phyloP scores from a whole-genome alignment of 2,113 vertebrate genomes.

The Bubo bubo region DNA sequence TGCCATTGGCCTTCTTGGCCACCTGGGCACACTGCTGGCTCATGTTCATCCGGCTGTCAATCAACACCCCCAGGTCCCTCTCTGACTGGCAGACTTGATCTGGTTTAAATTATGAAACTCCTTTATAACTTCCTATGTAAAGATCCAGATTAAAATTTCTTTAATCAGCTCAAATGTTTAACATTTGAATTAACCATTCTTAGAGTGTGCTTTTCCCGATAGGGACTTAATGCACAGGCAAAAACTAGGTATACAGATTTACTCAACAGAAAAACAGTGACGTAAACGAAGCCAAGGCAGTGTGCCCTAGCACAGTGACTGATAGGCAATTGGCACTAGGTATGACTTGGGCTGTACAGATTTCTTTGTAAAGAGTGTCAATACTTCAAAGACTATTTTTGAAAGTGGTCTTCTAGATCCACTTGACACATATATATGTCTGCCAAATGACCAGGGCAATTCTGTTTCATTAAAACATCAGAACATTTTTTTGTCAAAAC shows the following conservation, averaged over 20 bases:
- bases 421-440: neutral
- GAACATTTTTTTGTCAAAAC: neutral
- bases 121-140: slow-evolving; percentile 8
- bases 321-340: neutral
- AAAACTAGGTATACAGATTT: neutral
- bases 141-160: slow-evolving; percentile 24
- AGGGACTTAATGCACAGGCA: neutral
- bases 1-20: too few relatives aligned
- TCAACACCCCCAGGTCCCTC: too few relatives aligned
- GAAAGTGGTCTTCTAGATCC: neutral
- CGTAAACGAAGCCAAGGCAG: neutral
- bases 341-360: neutral
- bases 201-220: neutral
- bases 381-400: neutral
- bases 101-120: slow-evolving; percentile 37
- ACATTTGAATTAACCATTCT: neutral
- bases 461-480: neutral
- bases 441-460: neutral
- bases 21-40: too few relatives aligned
- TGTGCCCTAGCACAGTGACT: neutral
- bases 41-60: too few relatives aligned
- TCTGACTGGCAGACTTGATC: neutral
- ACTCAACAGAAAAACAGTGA: neutral
- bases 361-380: neutral
- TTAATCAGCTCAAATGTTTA: slow-evolving; percentile 19